Conservation (phyloP, 2,797 vertebrate genomes). For the Falco berigora region DNA sequence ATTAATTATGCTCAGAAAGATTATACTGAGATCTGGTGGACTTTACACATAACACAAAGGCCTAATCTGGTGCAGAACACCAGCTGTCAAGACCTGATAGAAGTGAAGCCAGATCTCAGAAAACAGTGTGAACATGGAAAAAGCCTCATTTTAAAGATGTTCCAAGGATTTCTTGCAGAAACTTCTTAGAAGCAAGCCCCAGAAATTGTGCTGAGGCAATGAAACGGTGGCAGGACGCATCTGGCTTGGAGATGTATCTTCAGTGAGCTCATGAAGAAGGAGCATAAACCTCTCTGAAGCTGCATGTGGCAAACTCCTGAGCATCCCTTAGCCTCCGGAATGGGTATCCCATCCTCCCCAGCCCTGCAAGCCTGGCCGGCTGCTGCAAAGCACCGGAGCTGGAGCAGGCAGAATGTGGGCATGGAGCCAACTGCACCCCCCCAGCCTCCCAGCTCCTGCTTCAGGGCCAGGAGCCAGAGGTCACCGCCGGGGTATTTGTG, state of each 20-base stretch:
- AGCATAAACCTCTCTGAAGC: neutral
- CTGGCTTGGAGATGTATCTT: neutral
- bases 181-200: neutral
- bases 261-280: neutral
- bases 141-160: neutral
- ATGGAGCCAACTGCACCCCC: neutral
- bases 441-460: neutral
- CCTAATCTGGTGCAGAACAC: neutral
- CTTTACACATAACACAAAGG: neutral
- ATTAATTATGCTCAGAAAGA: neutral
- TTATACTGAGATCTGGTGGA: neutral
- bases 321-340: neutral
- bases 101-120: neutral
- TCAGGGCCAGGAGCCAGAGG: neutral
- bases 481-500: neutral
- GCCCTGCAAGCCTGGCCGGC: accelerated
- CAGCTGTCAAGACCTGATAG: neutral
- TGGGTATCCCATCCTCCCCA: accelerated
- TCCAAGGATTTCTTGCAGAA: neutral
- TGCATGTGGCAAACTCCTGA: neutral
- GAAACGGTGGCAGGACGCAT: neutral
- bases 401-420: neutral
- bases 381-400: neutral
- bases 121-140: neutral
- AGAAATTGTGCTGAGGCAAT: neutral